phyloP scores from a whole-genome alignment of 2,797 vertebrate species.

The Balearica regulorum region DNA sequence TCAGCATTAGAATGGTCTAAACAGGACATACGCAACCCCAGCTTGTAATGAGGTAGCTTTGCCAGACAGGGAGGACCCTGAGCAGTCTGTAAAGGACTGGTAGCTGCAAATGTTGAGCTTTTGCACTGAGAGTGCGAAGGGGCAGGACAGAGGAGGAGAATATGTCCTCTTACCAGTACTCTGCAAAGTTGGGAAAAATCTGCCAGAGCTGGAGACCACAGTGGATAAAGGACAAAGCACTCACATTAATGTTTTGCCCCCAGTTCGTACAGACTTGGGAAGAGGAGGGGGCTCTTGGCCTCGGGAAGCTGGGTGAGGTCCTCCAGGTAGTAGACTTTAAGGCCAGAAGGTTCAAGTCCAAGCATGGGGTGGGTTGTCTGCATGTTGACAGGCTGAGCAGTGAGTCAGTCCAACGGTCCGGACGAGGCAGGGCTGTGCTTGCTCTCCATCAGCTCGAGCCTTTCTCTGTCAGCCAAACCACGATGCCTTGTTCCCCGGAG shows the following conservation, averaged over 20 bases:
- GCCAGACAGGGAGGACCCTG: neutral
- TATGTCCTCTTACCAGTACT: neutral
- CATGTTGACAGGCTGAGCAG: rapidly evolving
- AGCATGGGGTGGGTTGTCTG: neutral
- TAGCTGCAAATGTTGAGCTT: neutral
- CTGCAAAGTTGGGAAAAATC: neutral
- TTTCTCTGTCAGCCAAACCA: neutral
- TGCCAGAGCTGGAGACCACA: neutral
- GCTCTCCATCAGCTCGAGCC: neutral
- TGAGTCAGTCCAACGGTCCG: neutral
- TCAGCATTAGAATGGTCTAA: neutral
- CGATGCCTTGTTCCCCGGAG: neutral
- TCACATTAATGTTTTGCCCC: neutral
- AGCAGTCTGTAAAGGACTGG: neutral
- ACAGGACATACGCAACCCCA: neutral
- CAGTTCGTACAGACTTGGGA: neutral
- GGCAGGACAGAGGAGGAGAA: neutral
- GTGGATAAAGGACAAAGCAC: neutral
- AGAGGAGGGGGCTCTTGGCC: neutral
- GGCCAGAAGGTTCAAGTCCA: neutral
- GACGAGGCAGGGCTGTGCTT: neutral
- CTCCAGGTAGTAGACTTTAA: neutral
- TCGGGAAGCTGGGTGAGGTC: neutral
- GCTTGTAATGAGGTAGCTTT: neutral
- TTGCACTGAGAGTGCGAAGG: neutral